These are phyloP conservation scores for Raja brachyura DNA, from an alignment of 2,113 vertebrate species.

Conservation along the genomic window DNA sequence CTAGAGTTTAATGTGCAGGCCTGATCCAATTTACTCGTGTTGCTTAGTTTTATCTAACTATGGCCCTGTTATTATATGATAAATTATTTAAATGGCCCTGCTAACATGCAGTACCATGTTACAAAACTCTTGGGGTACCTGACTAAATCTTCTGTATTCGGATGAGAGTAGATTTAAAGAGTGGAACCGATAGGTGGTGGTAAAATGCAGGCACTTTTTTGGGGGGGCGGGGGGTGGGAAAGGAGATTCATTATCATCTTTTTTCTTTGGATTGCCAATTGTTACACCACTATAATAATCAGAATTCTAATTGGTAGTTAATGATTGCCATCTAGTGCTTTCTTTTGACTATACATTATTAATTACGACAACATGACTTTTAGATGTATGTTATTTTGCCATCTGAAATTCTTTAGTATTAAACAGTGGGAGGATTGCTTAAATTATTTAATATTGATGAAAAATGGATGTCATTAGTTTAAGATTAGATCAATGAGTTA, in stretches of 20 bases:
- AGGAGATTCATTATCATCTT: background rate
- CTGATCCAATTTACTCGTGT: no score
- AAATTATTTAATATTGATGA: background rate
- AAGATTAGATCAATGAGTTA: background rate
- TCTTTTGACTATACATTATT: background rate
- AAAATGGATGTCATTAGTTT: background rate
- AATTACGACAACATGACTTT: background rate
- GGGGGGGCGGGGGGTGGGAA: background rate
- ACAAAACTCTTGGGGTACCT: no score
- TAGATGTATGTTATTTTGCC: background rate
- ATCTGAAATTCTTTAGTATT: background rate
- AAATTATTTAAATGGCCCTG: no score
- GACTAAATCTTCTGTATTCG: no score
- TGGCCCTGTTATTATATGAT: no score
- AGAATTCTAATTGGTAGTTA: background rate
- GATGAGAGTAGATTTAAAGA: no score
- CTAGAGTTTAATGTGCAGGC: no score
- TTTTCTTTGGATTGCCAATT: background rate
- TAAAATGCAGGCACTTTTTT: background rate
- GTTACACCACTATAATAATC: background rate
- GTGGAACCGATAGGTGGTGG: no score
- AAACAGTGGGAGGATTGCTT: background rate
- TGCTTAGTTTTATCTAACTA: no score
- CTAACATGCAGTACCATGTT: no score
- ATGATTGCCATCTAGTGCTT: background rate